phyloP scores from a whole-genome alignment of 2,113 vertebrate genomes.

The Rutilus rutilus region DNA sequence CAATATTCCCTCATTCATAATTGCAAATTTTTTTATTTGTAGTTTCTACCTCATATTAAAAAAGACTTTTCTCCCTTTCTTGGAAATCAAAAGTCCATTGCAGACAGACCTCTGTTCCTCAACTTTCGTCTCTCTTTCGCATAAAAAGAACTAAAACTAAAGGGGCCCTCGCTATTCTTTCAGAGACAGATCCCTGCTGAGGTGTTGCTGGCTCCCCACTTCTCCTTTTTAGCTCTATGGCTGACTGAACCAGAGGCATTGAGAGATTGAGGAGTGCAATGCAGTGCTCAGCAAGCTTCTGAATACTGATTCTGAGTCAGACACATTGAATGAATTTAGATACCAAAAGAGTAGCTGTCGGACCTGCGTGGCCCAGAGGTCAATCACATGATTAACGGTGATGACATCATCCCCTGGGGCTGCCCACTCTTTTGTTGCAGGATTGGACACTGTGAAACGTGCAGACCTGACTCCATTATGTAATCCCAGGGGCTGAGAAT shows the following conservation, averaged over 20 bases:
- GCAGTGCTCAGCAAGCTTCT: not conserved
- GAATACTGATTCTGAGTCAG: conserved; percentile 17
- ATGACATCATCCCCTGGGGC: conserved; percentile 61
- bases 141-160: not conserved
- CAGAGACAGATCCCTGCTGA: conserved; percentile 6
- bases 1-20: not conserved
- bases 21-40: not conserved
- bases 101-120: not conserved
- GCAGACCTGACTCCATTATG: conserved; percentile 61
- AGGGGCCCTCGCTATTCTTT: not conserved
- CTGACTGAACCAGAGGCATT: conserved; percentile 37
- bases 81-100: not conserved
- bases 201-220: not conserved
- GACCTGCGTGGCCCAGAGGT: conserved; percentile 52
- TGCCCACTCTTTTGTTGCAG: conserved; percentile 60
- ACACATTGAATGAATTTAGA: conserved; percentile 39
- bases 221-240: conserved; percentile 25
- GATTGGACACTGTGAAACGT: conserved; percentile 41
- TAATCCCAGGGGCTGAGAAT: conserved; percentile 54
- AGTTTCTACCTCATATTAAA: not conserved
- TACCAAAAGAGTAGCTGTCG: conserved; percentile 53
- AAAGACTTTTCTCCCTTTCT: not conserved
- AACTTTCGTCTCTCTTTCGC: not conserved
- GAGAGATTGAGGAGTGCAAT: conserved; percentile 24
- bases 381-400: conserved; percentile 59